These are phyloP conservation scores for Apodemia duryi DNA, from an alignment of 2,888 invertebrate species.

Conservation along the genomic window DNA sequence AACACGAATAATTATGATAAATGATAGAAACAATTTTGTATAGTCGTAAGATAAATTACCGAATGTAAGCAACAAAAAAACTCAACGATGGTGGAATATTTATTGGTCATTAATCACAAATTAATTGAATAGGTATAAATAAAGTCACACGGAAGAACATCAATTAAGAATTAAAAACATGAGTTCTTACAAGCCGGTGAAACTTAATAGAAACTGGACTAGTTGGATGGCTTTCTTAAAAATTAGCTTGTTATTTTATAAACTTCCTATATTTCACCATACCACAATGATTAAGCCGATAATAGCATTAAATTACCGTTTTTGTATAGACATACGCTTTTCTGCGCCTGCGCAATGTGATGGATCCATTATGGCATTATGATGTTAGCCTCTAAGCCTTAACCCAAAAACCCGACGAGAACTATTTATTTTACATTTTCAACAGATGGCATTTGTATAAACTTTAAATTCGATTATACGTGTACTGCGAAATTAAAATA, in stretches of 20 bases:
- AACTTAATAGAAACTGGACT: constrained; percentile 50
- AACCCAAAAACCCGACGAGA: too few relatives aligned
- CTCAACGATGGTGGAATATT: neutral
- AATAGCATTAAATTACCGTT: constrained; percentile 2
- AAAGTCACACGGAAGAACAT: constrained; percentile 50
- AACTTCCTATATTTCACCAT: constrained; percentile 8
- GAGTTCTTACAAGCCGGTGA: constrained; percentile 40
- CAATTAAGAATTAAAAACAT: constrained; percentile 53
- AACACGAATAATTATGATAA: too few relatives aligned
- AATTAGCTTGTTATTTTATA: constrained; percentile 20
- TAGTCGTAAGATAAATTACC: neutral
- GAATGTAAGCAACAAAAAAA: neutral
- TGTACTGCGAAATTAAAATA: too few relatives aligned
- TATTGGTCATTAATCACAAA: constrained; percentile 49
- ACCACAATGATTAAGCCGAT: constrained; percentile 8
- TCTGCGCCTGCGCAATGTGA: neutral
- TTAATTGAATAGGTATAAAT: neutral
- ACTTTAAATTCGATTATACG: too few relatives aligned
- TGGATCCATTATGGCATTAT: neutral
- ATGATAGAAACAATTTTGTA: too few relatives aligned
- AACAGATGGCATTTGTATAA: too few relatives aligned
- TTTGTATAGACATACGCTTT: neutral
- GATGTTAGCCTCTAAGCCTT: too few relatives aligned
- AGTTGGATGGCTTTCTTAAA: constrained; percentile 43
- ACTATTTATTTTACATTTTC: too few relatives aligned